Base-by-base conservation (phyloP, 2,797 vertebrate species). In the Tamandua tetradactyla region DNA sequence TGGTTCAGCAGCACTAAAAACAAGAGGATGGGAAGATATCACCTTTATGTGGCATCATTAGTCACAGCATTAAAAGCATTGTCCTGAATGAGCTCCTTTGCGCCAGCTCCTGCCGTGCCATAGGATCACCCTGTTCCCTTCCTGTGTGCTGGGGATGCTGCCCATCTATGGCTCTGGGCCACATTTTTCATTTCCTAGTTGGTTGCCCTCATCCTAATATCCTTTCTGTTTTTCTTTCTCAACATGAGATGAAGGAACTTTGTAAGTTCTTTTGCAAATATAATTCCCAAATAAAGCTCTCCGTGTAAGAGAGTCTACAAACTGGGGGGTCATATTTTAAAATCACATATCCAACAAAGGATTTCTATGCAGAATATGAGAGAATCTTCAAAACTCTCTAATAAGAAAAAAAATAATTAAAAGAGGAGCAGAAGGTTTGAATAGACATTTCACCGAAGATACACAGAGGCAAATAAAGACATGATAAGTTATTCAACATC, bases 11-110 rank as follows among this genome's bases (percentile, higher is more conserved):
- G 96, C 96, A 94, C 97, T 97, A 81, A 95, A 59, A 78, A 47
- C 95, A 96, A 96, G 97, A 97, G 97, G 96, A 96, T 0, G 0
- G 86, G 90, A 94, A 97, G 93, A 95, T 96, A 92, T 86, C 94
- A 92, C 96, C 97, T 97, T 96, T 94, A 23, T 0, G 0, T 97
- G 96, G 95, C 86, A 71, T 95, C 96, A 40, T 97, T 95, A 94
- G 96, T 96, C 78, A 30, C 49, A 94, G 96, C 85, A 10, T 93
- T 88, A 90, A 96, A 87, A 95, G 94, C 91, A 13, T 93, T 64
- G n/a, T 85, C 0, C 15, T 4, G 90, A 66, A 90, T 59, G 87
- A n/a, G 23, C 32, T 3, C 74, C 71, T 90, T 69, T 25, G 0
- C 17, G 11, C 23, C 64, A 0, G 0, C 32, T 52, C 83, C 95